Evolutionary conservation across 2,888 invertebrate genomes (phyloP).

Genomic region (Hyalella azteca): DNA sequence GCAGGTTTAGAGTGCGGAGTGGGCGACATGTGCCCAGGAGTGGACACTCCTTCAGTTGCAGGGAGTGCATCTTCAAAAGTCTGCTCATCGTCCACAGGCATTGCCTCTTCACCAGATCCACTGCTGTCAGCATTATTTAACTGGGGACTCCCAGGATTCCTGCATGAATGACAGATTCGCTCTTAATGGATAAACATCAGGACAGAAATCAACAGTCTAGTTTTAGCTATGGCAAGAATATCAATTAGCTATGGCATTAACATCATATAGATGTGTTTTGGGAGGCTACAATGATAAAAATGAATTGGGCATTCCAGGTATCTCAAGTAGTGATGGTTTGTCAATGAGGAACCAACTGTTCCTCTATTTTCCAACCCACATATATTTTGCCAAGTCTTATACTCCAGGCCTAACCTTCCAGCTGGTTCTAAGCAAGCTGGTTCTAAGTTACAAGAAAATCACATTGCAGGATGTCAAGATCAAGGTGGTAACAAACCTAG

Average conservation of each 20-base stretch:
- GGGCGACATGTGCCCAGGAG: conserved; percentile 25
- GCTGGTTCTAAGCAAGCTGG: not conserved
- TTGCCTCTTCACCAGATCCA: conserved; percentile 19
- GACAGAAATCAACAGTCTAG: not conserved
- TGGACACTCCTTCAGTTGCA: conserved; percentile 18
- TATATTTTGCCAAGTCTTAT: not conserved
- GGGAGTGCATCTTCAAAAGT: conserved; percentile 24
- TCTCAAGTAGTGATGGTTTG: no score
- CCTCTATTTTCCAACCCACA: no score
- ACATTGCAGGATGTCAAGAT: not conserved
- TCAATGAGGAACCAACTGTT: no score
- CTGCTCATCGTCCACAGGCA: not conserved
- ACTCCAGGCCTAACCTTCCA: not conserved
- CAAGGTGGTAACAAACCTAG: not conserved
- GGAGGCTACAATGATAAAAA: not conserved
- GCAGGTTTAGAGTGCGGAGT: conserved; percentile 32
- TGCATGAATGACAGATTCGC: not conserved
- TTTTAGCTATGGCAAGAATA: not conserved
- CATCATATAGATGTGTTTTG: not conserved
- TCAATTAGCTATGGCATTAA: not conserved
- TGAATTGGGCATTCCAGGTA: no score
- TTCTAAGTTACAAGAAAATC: not conserved
- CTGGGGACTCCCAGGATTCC: not conserved
- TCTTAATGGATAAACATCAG: not conserved
- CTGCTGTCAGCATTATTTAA: not conserved